Evolutionary conservation across 2,888 invertebrate species (phyloP).

Genomic region (Sphinx pinastri): DNA sequence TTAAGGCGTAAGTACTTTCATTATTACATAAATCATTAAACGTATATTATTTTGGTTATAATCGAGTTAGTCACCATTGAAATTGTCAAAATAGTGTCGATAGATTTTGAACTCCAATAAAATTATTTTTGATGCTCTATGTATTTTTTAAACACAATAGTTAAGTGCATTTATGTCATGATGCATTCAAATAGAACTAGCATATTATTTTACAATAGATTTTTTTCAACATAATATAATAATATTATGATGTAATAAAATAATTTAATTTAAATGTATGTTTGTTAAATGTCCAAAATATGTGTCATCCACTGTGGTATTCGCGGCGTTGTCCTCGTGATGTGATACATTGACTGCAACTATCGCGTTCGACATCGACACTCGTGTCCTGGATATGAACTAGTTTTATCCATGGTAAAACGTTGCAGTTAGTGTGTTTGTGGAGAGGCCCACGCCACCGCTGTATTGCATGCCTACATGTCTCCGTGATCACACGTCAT

Average conservation of each 20-base stretch:
- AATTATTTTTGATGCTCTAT: not conserved
- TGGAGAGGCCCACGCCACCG: constrained; percentile 20
- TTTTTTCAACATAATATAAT: not conserved
- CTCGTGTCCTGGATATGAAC: too few relatives aligned
- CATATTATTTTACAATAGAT: not conserved
- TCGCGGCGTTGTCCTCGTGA: not conserved
- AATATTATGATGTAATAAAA: constrained; percentile 5
- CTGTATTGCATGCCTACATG: constrained; percentile 26
- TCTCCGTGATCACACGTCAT: constrained; percentile 31
- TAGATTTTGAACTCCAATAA: not conserved
- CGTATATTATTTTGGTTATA: not conserved
- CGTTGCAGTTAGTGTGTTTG: constrained; percentile 10
- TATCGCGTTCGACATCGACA: not conserved
- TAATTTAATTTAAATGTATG: not conserved
- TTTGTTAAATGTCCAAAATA: constrained; percentile 17
- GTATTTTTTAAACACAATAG: constrained; percentile 2
- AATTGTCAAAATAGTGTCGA: constrained; percentile 6
- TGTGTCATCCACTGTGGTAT: not conserved
- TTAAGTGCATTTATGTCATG: constrained; percentile 13
- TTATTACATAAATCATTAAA: not conserved
- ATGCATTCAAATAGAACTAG: constrained; percentile 17
- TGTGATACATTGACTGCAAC: not conserved
- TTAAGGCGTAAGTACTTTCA: constrained; percentile 2
- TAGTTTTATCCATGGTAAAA: not conserved
- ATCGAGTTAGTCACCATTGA: not conserved